A percentile compares a stretch with the other conserved stretches of the same genome.
phyloP scores from a whole-genome alignment of 2,113 vertebrate genomes.

The Dissostichus mawsoni region DNA sequence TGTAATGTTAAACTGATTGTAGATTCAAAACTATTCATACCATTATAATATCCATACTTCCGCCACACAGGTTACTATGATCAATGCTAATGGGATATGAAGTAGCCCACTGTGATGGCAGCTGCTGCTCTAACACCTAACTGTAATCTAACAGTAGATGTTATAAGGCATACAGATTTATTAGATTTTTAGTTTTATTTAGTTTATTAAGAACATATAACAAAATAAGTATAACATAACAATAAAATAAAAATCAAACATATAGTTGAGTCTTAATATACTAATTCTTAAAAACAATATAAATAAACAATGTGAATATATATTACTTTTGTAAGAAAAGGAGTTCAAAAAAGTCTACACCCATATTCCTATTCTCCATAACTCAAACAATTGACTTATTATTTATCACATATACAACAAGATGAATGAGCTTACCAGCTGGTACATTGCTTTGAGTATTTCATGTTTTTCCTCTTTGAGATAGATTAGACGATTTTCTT shows the following conservation, averaged over 20 bases:
- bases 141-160: not conserved
- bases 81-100: not conserved
- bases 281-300: too few relatives aligned
- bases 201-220: too few relatives aligned
- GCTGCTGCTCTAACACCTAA: slow-evolving; percentile 13
- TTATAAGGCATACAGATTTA: not conserved
- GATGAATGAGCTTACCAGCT: slow-evolving; percentile 19
- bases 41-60: not conserved
- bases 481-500: slow-evolving; percentile 47
- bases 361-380: too few relatives aligned
- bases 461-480: slow-evolving; percentile 54
- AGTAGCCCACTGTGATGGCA: slow-evolving; percentile 24
- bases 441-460: slow-evolving; percentile 26
- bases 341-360: too few relatives aligned
- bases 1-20: not conserved
- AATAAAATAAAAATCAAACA: too few relatives aligned
- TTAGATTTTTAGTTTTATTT: not conserved
- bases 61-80: not conserved
- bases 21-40: not conserved
- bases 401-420: not conserved
- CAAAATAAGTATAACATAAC: too few relatives aligned
- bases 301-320: too few relatives aligned
- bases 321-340: too few relatives aligned
- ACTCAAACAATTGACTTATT: too few relatives aligned
- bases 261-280: too few relatives aligned